A percentile compares a stretch with the other conserved stretches of the same genome.
These are phyloP conservation scores for Patella ulyssiponensis DNA, from an alignment of 2,888 invertebrate genomes.

Conservation along the genomic window DNA sequence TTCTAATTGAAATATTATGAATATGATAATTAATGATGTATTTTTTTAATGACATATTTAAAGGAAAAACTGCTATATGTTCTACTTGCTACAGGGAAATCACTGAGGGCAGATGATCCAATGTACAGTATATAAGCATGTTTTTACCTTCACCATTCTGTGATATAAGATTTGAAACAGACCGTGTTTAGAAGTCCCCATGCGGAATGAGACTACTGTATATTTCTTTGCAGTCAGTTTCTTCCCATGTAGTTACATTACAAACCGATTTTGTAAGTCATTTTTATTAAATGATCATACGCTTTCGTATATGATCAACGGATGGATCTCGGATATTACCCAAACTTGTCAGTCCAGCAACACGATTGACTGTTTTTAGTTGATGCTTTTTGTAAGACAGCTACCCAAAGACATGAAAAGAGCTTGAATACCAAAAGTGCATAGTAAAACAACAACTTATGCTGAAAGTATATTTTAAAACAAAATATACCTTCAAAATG, in stretches of 20 bases:
- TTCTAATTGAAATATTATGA: too few species aligned
- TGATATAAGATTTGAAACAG: neutral
- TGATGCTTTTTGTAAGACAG: constrained; percentile 4
- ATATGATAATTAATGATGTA: neutral
- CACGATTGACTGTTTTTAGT: neutral
- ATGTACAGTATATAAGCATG: neutral
- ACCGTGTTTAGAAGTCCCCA: constrained; percentile 12
- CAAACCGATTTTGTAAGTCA: too few species aligned
- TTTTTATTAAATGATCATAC: too few species aligned
- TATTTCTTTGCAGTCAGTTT: too few species aligned
- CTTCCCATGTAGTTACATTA: too few species aligned
- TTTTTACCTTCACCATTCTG: neutral
- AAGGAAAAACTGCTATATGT: neutral
- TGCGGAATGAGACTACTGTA: neutral
- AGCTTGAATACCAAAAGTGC: neutral
- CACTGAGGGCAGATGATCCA: constrained; percentile 3
- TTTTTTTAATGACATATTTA: constrained; percentile 3
- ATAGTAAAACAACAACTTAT: constrained; percentile 8
- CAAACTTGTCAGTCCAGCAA: neutral
- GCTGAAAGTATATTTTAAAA: neutral
- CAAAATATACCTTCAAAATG: neutral
- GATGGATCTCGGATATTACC: constrained; percentile 1
- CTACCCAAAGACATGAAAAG: constrained; percentile 5
- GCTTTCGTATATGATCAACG: too few species aligned
- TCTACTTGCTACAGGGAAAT: neutral